Evolutionary conservation across 2,113 vertebrate genomes (phyloP).

Genomic region (Silurus asotus): DNA sequence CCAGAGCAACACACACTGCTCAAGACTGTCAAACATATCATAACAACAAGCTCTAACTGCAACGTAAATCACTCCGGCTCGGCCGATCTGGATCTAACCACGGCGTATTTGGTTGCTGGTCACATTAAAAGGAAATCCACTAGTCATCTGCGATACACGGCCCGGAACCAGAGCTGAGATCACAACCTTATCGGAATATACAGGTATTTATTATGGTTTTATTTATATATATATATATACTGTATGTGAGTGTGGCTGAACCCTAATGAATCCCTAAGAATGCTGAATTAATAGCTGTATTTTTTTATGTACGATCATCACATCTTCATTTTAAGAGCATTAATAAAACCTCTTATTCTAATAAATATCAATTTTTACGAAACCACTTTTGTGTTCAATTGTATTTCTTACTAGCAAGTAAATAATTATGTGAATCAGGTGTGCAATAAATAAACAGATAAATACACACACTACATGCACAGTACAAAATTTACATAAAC

Average conservation of each 20-base stretch:
- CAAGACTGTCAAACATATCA: conserved; percentile 41
- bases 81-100: conserved; percentile 31
- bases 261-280: background rate
- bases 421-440: background rate
- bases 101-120: background rate
- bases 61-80: conserved; percentile 21
- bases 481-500: no score
- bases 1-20: conserved; percentile 47
- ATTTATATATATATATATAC: no score
- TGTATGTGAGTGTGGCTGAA: background rate
- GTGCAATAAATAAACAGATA: background rate
- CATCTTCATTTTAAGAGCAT: background rate
- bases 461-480: no score
- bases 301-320: no score
- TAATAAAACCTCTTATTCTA: background rate
- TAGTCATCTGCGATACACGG: background rate
- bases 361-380: background rate
- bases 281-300: no score
- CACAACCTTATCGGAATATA: background rate
- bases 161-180: background rate
- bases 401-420: background rate
- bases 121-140: background rate
- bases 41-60: conserved; percentile 40
- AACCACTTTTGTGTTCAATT: background rate
- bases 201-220: background rate